phyloP scores from a whole-genome alignment of 2,797 vertebrate species.

The Lepilemur ruficaudatus region DNA sequence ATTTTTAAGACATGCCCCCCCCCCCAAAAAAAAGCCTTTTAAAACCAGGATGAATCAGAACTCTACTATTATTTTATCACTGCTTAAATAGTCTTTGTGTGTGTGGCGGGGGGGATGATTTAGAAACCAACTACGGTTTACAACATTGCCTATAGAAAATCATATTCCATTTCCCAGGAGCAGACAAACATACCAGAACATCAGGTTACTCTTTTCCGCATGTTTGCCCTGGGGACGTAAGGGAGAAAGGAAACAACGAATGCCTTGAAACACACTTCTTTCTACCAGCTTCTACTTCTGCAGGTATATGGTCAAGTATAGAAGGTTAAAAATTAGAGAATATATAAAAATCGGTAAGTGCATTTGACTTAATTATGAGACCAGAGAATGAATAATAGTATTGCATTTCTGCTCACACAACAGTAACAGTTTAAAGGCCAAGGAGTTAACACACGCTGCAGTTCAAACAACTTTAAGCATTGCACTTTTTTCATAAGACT shows the following conservation, averaged over 20 bases:
- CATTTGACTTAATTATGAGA: background rate
- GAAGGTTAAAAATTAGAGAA: background rate
- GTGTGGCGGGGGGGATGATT: background rate
- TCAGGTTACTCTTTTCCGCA: background rate
- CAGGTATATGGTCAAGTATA: background rate
- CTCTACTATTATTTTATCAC: background rate
- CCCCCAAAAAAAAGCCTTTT: background rate
- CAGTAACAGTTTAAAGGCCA: background rate
- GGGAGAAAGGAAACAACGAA: fast-evolving
- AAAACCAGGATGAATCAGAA: background rate
- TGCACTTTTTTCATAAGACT: background rate
- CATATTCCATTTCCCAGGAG: background rate
- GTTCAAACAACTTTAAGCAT: background rate
- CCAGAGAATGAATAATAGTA: background rate
- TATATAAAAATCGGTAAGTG: background rate
- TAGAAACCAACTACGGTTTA: background rate
- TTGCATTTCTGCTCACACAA: background rate
- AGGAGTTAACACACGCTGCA: background rate
- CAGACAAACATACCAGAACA: background rate
- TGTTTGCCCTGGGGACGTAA: background rate
- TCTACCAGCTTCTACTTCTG: background rate
- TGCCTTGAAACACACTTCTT: background rate
- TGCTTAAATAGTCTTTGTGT: background rate
- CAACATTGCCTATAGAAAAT: background rate
- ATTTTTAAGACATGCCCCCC: background rate